Conservation (phyloP, 2,888 invertebrate species). For the Apamea crenata region DNA sequence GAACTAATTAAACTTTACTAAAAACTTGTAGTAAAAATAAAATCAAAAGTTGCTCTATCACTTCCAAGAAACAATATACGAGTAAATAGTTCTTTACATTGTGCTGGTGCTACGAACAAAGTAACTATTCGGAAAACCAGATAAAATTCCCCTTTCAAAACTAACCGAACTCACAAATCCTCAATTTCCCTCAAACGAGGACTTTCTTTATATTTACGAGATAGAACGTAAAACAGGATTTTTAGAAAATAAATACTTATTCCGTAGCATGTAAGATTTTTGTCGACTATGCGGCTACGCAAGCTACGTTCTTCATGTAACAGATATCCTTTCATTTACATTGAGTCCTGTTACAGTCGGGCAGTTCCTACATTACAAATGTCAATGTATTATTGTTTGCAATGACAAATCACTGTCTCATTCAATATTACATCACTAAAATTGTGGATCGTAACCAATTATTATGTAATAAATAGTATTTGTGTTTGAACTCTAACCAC, state of each 20-base stretch:
- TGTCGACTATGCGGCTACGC: background rate
- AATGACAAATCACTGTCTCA: constrained; percentile 25
- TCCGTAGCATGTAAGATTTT: background rate
- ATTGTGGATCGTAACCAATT: constrained; percentile 15
- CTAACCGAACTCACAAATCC: constrained; percentile 19
- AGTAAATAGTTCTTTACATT: constrained; percentile 8
- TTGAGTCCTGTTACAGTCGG: background rate
- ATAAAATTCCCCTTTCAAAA: constrained; percentile 9
- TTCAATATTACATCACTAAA: constrained; percentile 30
- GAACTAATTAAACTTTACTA: constrained; percentile 12
- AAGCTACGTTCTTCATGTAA: background rate
- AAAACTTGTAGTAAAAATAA: constrained; percentile 23
- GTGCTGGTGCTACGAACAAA: constrained; percentile 15
- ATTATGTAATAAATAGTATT: constrained; percentile 32
- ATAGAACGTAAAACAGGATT: constrained; percentile 6
- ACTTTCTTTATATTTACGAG: constrained; percentile 8
- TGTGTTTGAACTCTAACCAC: constrained; percentile 32
- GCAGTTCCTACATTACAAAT: background rate
- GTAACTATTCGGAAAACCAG: constrained; percentile 18
- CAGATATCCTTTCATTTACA: background rate
- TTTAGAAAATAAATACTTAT: constrained; percentile 12
- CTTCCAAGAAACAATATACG: constrained; percentile 14
- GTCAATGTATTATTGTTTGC: constrained; percentile 3
- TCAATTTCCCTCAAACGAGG: constrained; percentile 1
- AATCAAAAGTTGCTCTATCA: constrained; percentile 9